phyloP scores from a whole-genome alignment of 1,140 invertebrate genomes.

The Eumeta japonica region DNA sequence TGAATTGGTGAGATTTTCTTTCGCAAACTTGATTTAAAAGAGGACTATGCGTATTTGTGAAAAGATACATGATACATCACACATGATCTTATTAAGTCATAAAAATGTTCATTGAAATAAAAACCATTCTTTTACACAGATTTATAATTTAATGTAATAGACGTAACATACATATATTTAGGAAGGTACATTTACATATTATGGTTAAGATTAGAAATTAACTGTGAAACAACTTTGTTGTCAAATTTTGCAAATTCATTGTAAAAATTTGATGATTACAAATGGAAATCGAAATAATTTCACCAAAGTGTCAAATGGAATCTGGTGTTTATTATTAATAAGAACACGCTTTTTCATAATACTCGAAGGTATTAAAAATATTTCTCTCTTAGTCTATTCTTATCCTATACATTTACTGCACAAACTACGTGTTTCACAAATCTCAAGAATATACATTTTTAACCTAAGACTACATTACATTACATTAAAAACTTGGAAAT shows the following conservation, averaged over 20 bases:
- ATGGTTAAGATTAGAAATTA: slow-evolving; percentile 36
- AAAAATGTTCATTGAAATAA: no score
- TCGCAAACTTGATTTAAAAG: no score
- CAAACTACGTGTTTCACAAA: no score
- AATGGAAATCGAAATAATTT: slow-evolving; percentile 22
- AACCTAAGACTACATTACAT: no score
- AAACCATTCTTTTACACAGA: no score
- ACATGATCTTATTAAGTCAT: no score
- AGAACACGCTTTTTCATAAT: slow-evolving; percentile 27
- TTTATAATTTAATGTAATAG: slow-evolving; percentile 54
- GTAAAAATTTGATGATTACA: slow-evolving; percentile 13
- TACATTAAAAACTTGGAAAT: no score
- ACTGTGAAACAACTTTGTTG: slow-evolving; percentile 45
- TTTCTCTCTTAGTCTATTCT: slow-evolving; percentile 32
- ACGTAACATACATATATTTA: slow-evolving; percentile 37
- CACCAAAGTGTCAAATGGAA: slow-evolving; percentile 18
- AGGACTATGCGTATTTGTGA: no score
- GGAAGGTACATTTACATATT: slow-evolving; percentile 38
- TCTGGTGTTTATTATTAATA: slow-evolving; percentile 9
- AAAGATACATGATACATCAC: no score
- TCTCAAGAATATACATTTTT: no score
- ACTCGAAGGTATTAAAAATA: slow-evolving; percentile 53
- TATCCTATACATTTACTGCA: slow-evolving; percentile 31
- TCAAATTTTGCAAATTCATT: slow-evolving; percentile 2
- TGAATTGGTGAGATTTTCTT: no score